phyloP scores from a whole-genome alignment of 2,113 vertebrate species.

The Alces alces region DNA sequence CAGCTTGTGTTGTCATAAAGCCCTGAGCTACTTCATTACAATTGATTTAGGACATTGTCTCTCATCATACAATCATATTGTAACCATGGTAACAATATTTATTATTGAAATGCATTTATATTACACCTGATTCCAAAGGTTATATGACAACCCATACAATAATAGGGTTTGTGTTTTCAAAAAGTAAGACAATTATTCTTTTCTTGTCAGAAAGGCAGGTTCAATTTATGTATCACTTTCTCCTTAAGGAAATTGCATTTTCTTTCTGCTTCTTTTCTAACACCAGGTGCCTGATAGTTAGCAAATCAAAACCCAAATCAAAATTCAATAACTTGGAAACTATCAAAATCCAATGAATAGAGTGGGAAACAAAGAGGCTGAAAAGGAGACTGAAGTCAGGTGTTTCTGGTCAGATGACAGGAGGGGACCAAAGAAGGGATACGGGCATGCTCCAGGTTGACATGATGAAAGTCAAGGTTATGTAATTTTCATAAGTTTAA shows the following conservation, averaged over 20 bases:
- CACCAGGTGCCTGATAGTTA: not conserved
- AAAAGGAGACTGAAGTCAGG: not conserved
- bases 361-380: not conserved
- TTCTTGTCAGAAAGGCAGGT: constrained; percentile 29
- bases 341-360: not conserved
- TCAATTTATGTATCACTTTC: constrained; percentile 21
- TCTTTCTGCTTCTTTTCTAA: not conserved
- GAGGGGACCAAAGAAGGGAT: not conserved
- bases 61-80: not conserved
- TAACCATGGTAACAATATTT: constrained; percentile 38
- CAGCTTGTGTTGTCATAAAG: not conserved
- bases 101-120: constrained; percentile 27
- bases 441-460: not conserved
- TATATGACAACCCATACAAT: not conserved
- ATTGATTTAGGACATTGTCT: not conserved
- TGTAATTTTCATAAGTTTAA: not conserved
- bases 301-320: not conserved
- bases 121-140: constrained; percentile 15
- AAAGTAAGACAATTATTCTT: constrained; percentile 33
- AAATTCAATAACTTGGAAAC: not conserved
- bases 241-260: constrained; percentile 32
- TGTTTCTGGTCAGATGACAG: not conserved
- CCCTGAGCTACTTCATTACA: not conserved
- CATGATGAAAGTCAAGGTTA: not conserved
- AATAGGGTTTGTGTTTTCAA: constrained; percentile 36